Evolutionary conservation across 1,140 invertebrate genomes (phyloP).

Genomic region (Onthophagus taurus): DNA sequence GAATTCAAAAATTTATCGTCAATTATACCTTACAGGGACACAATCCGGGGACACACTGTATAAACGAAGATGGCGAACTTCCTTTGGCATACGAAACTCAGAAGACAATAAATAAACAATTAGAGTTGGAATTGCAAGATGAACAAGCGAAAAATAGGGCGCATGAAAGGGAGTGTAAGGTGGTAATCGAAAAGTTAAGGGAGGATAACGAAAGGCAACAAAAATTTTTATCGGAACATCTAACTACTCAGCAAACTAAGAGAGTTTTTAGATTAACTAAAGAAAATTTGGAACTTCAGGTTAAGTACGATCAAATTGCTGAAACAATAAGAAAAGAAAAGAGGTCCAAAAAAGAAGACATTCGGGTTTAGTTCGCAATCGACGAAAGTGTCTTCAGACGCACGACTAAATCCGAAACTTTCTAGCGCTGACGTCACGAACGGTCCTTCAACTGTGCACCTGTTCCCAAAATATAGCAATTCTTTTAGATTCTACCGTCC

Average conservation of each 20-base stretch:
- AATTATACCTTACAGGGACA: too few species aligned
- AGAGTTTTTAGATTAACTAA: constrained; percentile 63
- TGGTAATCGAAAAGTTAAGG: constrained; percentile 67
- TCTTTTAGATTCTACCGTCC: too few species aligned
- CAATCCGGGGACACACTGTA: too few species aligned
- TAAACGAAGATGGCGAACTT: constrained; percentile 84
- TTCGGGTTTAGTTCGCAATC: too few species aligned
- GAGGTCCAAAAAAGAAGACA: too few species aligned
- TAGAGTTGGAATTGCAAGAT: constrained; percentile 78
- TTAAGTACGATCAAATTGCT: constrained; percentile 61
- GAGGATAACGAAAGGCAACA: constrained; percentile 78
- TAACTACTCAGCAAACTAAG: constrained; percentile 59
- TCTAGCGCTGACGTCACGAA: too few species aligned
- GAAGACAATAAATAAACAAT: constrained; percentile 87
- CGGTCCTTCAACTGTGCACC: too few species aligned
- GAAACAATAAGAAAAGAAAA: constrained; percentile 67
- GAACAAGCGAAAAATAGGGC: constrained; percentile 68
- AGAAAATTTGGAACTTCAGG: constrained; percentile 69
- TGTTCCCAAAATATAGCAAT: too few species aligned
- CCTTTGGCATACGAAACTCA: constrained; percentile 87
- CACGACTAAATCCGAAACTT: too few species aligned
- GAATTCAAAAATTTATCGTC: too few species aligned
- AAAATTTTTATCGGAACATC: constrained; percentile 60
- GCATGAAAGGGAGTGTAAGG: constrained; percentile 62
- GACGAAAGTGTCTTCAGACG: too few species aligned